Evolutionary conservation across 2,888 invertebrate genomes (phyloP), one percentile per base, ranked within the genome.

Genomic region (Cyclophora punctaria): DNA sequence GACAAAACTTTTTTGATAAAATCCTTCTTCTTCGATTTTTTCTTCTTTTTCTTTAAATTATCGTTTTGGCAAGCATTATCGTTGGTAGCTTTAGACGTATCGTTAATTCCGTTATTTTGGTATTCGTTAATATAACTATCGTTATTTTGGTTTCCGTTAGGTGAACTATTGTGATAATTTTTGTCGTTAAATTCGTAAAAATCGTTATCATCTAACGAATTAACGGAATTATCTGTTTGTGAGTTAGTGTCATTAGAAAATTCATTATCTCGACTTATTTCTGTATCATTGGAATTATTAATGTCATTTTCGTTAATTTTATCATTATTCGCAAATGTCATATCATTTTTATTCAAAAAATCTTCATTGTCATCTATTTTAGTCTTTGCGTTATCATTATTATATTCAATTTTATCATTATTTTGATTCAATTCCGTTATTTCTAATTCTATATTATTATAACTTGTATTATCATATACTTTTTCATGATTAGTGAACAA

Each of bases 1-100:
- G 64, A 73, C 0, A 85, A 59, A 5, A 70, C 48, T 46, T 78
- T 71, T 68, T 76, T 81, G 7, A 68, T 64, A 44, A 73, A 79
- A 3, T 67, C 62, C 44, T 67, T 74, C 34, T 68, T 71, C 35
- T 66, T 69, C 3, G 47, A 51, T 47, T 64, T 73, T 7, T 59
- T 61, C 5, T 62, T 73, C 34, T 55, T 59, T 51, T 62, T 62
- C 46, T 60, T 58, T 20, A 20, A 20, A 20, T 20, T 20, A 20
- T 57, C 50, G 20, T 20, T 20, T 20, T 20, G 20, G 20, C 20
- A 20, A 20, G 20, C 20, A 20, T 20, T 20, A 20, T 20, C 20
- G 20, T 20, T 20, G 20, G 20, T 20, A 20, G 20, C 20, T 20
- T 20, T 20, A 20, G 20, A 2, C 20, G 20, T 43, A 48, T 7